phyloP scores from a whole-genome alignment of 2,888 invertebrate species.

The Capitulum mitella region DNA sequence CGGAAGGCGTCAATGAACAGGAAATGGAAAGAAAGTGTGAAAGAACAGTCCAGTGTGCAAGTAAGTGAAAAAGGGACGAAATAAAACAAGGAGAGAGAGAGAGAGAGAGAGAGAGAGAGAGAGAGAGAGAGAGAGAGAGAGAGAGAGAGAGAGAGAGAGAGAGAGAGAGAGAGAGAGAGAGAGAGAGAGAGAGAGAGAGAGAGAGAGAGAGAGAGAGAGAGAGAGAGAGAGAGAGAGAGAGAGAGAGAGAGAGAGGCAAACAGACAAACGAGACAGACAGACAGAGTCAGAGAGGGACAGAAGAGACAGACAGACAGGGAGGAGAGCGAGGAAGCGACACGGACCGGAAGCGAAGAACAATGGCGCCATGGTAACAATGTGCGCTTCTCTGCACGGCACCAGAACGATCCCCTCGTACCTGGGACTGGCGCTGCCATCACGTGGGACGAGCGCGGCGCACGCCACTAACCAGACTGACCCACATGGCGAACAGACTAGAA shows the following conservation, averaged over 20 bases:
- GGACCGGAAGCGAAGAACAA: background rate
- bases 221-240: conserved; percentile 25
- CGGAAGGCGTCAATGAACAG: too few species aligned
- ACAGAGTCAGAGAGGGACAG: background rate
- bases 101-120: background rate
- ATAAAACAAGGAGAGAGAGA: background rate
- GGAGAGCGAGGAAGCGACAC: background rate
- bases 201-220: conserved; percentile 24
- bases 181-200: conserved; percentile 26
- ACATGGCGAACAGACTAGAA: too few species aligned
- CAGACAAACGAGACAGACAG: background rate
- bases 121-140: background rate
- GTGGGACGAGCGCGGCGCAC: too few species aligned
- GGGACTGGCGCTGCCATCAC: too few species aligned
- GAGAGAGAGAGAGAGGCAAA: conserved; percentile 22
- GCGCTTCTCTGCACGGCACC: too few species aligned
- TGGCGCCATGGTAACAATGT: too few species aligned
- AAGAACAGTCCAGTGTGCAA: too few species aligned
- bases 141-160: background rate
- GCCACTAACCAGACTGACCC: too few species aligned
- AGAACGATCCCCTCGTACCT: too few species aligned
- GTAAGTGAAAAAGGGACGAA: too few species aligned
- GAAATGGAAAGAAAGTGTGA: too few species aligned
- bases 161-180: background rate
- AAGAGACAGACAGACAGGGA: background rate